phyloP scores from a whole-genome alignment of 2,797 vertebrate genomes.

The Craterocephalus amniculus region DNA sequence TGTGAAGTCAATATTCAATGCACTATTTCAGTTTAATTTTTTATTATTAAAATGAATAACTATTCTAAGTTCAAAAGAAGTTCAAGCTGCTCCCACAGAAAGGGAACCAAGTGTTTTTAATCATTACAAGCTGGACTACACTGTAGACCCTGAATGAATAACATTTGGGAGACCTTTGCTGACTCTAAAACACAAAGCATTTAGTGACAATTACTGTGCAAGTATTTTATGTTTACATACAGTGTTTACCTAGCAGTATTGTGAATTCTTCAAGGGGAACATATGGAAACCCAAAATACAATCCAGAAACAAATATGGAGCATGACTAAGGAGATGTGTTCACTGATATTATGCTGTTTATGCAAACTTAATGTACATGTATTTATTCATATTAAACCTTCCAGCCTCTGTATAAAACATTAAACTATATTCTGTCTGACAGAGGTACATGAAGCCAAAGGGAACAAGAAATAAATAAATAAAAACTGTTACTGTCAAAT shows the following conservation, averaged over 20 bases:
- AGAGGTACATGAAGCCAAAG: conserved; percentile 16
- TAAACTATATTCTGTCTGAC: not conserved
- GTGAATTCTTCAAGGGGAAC: conserved; percentile 16
- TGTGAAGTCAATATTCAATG: not conserved
- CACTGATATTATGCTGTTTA: conserved; percentile 11
- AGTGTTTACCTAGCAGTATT: conserved; percentile 18
- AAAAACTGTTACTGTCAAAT: conserved; percentile 14
- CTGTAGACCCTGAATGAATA: conserved; percentile 3
- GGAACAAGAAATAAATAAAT: not conserved
- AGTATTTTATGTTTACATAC: not conserved
- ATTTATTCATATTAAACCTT: conserved; percentile 22
- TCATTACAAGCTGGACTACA: not conserved
- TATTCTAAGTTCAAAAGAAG: not conserved
- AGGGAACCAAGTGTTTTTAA: not conserved
- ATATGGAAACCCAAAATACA: not conserved
- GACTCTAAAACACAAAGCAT: conserved; percentile 4
- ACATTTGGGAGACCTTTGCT: not conserved
- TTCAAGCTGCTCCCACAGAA: not conserved
- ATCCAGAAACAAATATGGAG: not conserved
- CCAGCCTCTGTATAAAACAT: not conserved
- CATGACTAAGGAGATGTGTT: conserved; percentile 1
- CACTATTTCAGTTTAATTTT: not conserved
- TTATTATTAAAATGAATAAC: not conserved
- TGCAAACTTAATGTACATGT: conserved; percentile 8
- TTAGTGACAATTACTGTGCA: not conserved